Base-by-base conservation (phyloP, 2,888 invertebrate species). In the Clunio marinus region DNA sequence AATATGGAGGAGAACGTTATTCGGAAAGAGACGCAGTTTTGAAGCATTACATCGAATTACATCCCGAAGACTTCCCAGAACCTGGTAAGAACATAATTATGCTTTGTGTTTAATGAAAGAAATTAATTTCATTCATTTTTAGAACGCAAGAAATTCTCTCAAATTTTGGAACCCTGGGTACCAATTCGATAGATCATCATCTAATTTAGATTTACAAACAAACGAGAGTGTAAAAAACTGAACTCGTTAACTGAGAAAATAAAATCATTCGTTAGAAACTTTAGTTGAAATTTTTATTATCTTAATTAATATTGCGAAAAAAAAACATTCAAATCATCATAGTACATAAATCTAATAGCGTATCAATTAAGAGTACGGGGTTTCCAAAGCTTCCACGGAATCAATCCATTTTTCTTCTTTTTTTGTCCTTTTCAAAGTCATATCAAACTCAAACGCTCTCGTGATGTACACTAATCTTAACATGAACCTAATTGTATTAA, bases 1-100 rank as follows among this genome's bases (percentile, higher is more conserved):
- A 72, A 45, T 45, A 81, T 1, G 83, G 85, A 71, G 75, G 82
- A 13, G 80, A 79, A 70, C 82, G 85, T 24, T 78, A 81, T 45
- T 86, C 87, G n/a, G 87, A 87, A 73, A 84, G 85, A 73, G 90
- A 91, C 79, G 88, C 89, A 8, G 83, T 88, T 5, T 78, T 83
- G 20, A 82, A 86, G 70, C 87, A 90, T 77, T 91, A 91, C 72
- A 77, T 91, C 71, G 80, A 85, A 74, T 77, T 88, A 71, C 90
- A 91, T 76, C 88, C 88, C 1, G 90, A 90, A 57, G 89, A 90
- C 74, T 91, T 91, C 73, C 82, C 83, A 67, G 75, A 77, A 20
- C 83, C 81, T 74, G 82, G 89, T 88, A 77, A 41, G 13, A n/a
- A 10, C 13, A 68, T 68, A 41, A 32, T 22, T 20, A 24, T 69